Percentiles rank a stretch among this genome's conserved stretches.
Conservation (phyloP, 2,888 invertebrate species). For the Metallyticus violacea region DNA sequence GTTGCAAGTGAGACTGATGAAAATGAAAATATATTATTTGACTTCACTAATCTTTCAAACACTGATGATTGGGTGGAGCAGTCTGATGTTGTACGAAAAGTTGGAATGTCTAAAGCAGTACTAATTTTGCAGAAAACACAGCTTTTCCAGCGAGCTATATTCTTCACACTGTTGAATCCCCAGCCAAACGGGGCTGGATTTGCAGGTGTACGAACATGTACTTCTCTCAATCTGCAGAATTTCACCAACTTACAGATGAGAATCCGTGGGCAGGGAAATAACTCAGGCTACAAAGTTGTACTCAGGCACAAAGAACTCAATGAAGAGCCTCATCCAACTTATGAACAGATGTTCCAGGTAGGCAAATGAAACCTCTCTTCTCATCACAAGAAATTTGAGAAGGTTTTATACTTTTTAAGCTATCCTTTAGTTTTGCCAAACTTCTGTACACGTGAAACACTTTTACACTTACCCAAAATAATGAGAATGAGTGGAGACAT, state of each 20-base stretch:
- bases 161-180: slow-evolving; percentile 63
- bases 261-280: slow-evolving; percentile 59
- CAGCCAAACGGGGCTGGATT: slow-evolving; percentile 67
- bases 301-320: slow-evolving; percentile 57
- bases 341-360: slow-evolving; percentile 55
- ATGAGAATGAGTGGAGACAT: too few species aligned
- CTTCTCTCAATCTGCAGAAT: slow-evolving; percentile 51
- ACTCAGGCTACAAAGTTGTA: slow-evolving; percentile 58
- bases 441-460: too few species aligned
- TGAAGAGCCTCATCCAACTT: slow-evolving; percentile 57
- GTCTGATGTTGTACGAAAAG: slow-evolving; percentile 62
- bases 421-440: too few species aligned
- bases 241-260: slow-evolving; percentile 52
- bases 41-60: slow-evolving; percentile 55
- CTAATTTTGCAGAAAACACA: slow-evolving; percentile 58
- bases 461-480: too few species aligned
- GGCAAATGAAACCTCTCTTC: too few species aligned
- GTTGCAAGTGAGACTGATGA: neutral
- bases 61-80: slow-evolving; percentile 59
- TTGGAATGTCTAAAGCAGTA: slow-evolving; percentile 64
- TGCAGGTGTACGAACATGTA: slow-evolving; percentile 57
- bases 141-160: slow-evolving; percentile 58
- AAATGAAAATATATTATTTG: slow-evolving; percentile 48
- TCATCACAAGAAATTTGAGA: too few species aligned
- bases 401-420: too few species aligned